Evolutionary conservation across 2,888 invertebrate species (phyloP), one percentile per base, ranked within the genome.

Genomic region (Temnothorax rugatulus): DNA sequence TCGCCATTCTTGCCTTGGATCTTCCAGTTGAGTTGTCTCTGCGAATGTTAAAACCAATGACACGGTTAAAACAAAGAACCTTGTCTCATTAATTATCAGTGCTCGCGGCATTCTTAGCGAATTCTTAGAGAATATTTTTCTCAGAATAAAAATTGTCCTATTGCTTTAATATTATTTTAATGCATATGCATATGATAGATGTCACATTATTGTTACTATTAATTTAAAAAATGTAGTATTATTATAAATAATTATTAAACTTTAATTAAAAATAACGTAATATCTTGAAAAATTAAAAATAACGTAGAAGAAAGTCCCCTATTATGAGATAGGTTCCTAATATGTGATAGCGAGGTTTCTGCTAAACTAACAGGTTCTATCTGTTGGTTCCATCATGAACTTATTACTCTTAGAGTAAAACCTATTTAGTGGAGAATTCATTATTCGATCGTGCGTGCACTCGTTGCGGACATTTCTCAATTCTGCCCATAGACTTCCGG

Each of bases 21-120:
- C 99, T 96, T 99, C 99, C 88, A 99, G 95, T 95, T 99, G 99
- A 94, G 99, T 99, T 93, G 97, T 97, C 96, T 99, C 98, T 98
- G 96, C 54, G 96, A 25, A 79, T 47, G 57, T 73, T 47, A 71
- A 50, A 73, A 21, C 25, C 57, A 41, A 79, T 9, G 41, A 44
- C 38, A 21, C 13, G 54, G n/a, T 57, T 74, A 34, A 63, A 61
- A 63, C 29, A 5, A 25, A 18, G 38, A n/a, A 68, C 3, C 13
- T 64, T 21, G 21, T 38, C 13, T 15, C 25, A n/a, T 68, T 64
- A 44, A 75, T 75, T 66, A 34, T 29, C 29, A 29, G 1, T 29
- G 4, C 11, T 61, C 29, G 7, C 25, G 21, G 1, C 11, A 57
- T 13, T 73, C 21, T 71, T 71, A 34, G n/a, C 13, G 13, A 52